phyloP scores from a whole-genome alignment of 2,888 invertebrate genomes.

The Alsophila aescularia region DNA sequence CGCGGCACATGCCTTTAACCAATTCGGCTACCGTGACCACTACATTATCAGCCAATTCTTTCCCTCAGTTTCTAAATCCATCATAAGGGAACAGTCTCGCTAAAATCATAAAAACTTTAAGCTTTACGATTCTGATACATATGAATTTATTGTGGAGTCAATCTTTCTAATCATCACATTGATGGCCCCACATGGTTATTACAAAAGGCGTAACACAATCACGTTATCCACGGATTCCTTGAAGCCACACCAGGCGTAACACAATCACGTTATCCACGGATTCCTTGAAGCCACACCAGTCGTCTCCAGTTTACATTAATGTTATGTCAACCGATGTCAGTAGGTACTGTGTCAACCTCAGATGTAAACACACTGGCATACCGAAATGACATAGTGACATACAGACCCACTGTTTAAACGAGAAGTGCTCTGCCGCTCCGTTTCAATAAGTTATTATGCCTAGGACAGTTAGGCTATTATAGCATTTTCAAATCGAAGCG shows the following conservation, averaged over 20 bases:
- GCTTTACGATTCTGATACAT: too few species aligned
- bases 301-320: constrained; percentile 34
- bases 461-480: too few species aligned
- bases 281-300: constrained; percentile 52
- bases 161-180: constrained; percentile 7
- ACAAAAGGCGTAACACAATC: constrained; percentile 54
- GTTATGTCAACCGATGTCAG: constrained; percentile 45
- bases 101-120: too few species aligned
- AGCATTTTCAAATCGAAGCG: too few species aligned
- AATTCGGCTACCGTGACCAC: too few species aligned
- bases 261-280: constrained; percentile 43
- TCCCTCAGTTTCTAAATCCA: too few species aligned
- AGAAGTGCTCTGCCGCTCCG: background rate
- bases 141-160: too few species aligned
- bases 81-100: too few species aligned
- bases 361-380: constrained; percentile 40
- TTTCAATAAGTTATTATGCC: too few species aligned
- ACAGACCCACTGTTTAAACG: constrained; percentile 30
- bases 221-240: constrained; percentile 48
- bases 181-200: constrained; percentile 36
- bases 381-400: constrained; percentile 42
- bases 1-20: too few species aligned
- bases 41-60: too few species aligned
- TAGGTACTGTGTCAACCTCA: too few species aligned
- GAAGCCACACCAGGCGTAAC: constrained; percentile 56